A percentile compares a stretch with the other conserved stretches of the same genome.
These are phyloP conservation scores for Dryomyza anilis DNA, from an alignment of 2,888 invertebrate genomes.

Conservation along the genomic window DNA sequence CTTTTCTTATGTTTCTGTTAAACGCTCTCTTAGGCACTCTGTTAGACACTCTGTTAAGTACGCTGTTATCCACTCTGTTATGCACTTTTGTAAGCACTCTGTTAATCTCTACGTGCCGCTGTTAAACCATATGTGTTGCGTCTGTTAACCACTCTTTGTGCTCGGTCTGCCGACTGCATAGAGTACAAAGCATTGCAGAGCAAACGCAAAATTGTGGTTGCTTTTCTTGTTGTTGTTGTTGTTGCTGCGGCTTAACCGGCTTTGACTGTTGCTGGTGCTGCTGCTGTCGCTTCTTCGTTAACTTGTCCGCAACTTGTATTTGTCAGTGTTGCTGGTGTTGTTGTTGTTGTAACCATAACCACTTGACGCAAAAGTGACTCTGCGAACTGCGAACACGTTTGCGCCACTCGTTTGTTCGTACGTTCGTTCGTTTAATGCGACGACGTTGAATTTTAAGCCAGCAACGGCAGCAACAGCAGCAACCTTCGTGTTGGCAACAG, in stretches of 20 bases:
- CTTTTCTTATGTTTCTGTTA: neutral
- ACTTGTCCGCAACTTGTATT: neutral
- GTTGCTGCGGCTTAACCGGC: slow-evolving; percentile 4
- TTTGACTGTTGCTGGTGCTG: too few relatives aligned
- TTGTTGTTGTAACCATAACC: slow-evolving; percentile 23
- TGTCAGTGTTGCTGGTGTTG: slow-evolving; percentile 18
- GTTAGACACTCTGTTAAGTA: neutral
- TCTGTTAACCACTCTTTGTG: neutral
- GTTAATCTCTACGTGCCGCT: neutral
- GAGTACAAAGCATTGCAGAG: neutral
- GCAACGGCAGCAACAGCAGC: slow-evolving; percentile 27
- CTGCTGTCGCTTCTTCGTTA: neutral
- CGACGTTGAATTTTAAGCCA: neutral
- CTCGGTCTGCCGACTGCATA: neutral
- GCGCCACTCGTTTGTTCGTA: too few relatives aligned
- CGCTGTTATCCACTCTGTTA: neutral
- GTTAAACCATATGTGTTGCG: neutral
- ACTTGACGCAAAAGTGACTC: slow-evolving; percentile 32
- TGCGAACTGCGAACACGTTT: slow-evolving; percentile 16
- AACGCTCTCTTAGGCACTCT: neutral
- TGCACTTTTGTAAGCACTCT: neutral
- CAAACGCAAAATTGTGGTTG: neutral
- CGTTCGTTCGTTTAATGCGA: slow-evolving; percentile 29
- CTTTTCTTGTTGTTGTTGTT: neutral
- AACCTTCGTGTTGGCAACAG: slow-evolving; percentile 45